Conservation (phyloP, 2,113 vertebrate species). For the Ciconia boyciana region DNA sequence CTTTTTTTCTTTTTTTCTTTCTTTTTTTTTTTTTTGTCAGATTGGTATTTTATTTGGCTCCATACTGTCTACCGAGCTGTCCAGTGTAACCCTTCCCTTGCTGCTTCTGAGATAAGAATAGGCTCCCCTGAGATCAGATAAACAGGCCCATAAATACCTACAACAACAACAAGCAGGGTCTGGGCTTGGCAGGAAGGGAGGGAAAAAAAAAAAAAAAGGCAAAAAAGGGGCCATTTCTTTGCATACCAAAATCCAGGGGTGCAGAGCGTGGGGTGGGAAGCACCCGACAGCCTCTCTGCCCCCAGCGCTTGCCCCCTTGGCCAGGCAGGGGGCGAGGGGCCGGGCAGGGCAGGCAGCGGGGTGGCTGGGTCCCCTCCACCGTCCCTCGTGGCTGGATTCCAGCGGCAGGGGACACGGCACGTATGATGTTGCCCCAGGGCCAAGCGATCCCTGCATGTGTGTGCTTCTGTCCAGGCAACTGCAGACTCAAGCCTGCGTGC, state of each 20-base stretch:
- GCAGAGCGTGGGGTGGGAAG: neutral
- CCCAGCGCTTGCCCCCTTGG: neutral
- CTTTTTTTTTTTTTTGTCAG: conserved; percentile 40
- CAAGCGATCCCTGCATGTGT: neutral
- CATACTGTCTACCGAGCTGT: conserved; percentile 70
- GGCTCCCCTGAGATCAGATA: conserved; percentile 75
- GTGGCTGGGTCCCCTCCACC: accelerated
- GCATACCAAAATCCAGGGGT: neutral
- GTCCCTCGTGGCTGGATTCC: neutral
- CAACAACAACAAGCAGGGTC: conserved; percentile 57
- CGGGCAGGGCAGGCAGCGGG: neutral
- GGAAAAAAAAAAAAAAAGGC: accelerated
- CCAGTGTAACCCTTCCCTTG: conserved; percentile 70
- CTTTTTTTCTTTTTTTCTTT: neutral
- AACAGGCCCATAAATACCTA: conserved; percentile 75
- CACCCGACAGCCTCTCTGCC: accelerated
- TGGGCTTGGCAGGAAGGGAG: neutral
- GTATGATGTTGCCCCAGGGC: conserved; percentile 10
- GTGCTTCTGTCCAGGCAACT: neutral
- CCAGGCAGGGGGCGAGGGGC: neutral
- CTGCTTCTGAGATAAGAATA: conserved; percentile 71
- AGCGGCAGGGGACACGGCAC: neutral
- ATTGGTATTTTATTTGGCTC: conserved; percentile 78
- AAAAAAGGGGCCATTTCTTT: neutral
- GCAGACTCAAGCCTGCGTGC: neutral